Base-by-base conservation (phyloP, 2,797 vertebrate species). In the Chaunax sp. region DNA sequence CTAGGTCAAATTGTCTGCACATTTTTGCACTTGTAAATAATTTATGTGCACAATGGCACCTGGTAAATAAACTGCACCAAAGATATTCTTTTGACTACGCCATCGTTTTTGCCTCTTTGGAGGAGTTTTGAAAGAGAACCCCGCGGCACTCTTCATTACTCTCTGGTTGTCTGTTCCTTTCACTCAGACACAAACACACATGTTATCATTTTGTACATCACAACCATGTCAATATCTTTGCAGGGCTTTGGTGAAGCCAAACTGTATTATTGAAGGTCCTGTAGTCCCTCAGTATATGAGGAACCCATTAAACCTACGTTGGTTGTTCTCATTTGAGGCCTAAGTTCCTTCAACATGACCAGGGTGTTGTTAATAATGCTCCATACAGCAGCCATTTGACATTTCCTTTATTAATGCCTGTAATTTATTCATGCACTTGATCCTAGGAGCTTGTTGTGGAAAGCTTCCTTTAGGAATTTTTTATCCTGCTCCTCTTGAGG, bases 341-440 rank as follows among this genome's bases (percentile, higher is more conserved):
- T 73, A 65, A 74, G 87, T 86, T 92, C 79, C 80, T 83, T 82
- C 82, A 89, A 89, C 87, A 84, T 80, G 82, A 82, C 81, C 65
- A 71, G 83, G 75, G 74, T 78, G 54, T 91, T 78, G 80, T 94
- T 94, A 93, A 92, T 93, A 92, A 89, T 51, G 85, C 85, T 89
- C 82, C 83, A 90, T 92, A 91, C 90, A 92, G 88, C 79, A 82
- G 77, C 75, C 69, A 79, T 92, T 90, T 94, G 94, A 93, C 93
- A 94, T 93, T 94, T 92, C 75, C 91, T 94, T 94, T 94, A 94
- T 94, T 95, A 94, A 94, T 90, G 86, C 79, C 86, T 77, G 88
- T 94, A 93, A 94, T 94, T 94, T 94, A 94, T 95, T 94, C 93
- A 94, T 94, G 89, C 88, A 81, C 90, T 93, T 92, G 89, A 93